Evolutionary conservation across 2,888 invertebrate species (phyloP), one percentile per base, ranked within the genome.

Genomic region (Apodemia zela): DNA sequence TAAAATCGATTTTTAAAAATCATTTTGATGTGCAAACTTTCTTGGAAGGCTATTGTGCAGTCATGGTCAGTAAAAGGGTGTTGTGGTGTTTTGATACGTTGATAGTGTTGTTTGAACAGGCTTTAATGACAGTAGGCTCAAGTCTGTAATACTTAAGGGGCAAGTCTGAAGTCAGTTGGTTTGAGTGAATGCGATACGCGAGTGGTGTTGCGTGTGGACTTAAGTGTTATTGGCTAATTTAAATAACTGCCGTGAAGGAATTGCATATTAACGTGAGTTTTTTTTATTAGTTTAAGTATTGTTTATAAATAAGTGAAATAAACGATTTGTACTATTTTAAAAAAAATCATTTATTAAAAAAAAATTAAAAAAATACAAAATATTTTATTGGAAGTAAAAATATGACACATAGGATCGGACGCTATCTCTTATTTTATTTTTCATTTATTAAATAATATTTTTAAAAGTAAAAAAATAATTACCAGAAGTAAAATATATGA

Each of bases 221-320:
- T 21, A 8, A 51, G 51, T 51, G 51, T 51, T 42, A 42, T 42
- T 51, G 51, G 51, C 51, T 11, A 21, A 42, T 11, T 49, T 49
- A 13, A 49, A 49, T 49, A 17, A 49, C 17, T 8, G 10, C 17
- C 3, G 51, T 42, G 5, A 42, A 42, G 42, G n/a, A 42, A 42
- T 42, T 42, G 42, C 42, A 42, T 42, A 42, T 42, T 42, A 42
- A 51, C 51, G 49, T 51, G 49, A 51, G 49, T 51, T 42, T 42
- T 38, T 4, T 11, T 38, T 38, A 13, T 38, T 38, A 38, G 2
- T 13, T 38, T 38, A 13, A 3, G 13, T 11, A 38, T 38, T 11
- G 38, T 10, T 38, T 11, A 13, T 38, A 11, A 38, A 38, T 11
- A 38, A 11, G 11, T 35, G 10, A 6, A 6, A 10, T 8, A 10